These are phyloP conservation scores for Cyprichromis sp. DNA, from an alignment of 2,113 vertebrate genomes.

Conservation along the genomic window DNA sequence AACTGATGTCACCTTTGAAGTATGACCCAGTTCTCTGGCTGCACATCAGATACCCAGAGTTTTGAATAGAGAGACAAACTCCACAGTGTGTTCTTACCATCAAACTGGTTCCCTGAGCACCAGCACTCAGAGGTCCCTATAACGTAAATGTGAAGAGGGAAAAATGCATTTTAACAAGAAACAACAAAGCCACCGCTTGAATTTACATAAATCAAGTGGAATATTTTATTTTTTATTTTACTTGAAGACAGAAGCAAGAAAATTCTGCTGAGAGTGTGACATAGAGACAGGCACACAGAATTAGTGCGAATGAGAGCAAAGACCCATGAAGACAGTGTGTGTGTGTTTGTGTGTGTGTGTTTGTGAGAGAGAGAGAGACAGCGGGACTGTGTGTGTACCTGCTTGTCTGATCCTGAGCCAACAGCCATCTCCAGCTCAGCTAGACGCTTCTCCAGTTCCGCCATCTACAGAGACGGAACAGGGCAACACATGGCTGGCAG, in stretches of 20 bases:
- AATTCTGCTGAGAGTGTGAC: neutral
- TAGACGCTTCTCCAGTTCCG: conserved; percentile 87
- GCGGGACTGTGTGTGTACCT: conserved; percentile 65
- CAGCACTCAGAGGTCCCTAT: conserved; percentile 84
- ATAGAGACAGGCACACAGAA: neutral
- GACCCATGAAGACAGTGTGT: neutral
- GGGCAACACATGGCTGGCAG: neutral
- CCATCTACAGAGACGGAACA: conserved; percentile 67
- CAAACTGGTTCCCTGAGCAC: conserved; percentile 82
- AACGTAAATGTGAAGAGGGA: neutral
- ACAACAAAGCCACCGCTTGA: neutral
- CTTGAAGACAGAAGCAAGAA: neutral
- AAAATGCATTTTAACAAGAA: neutral
- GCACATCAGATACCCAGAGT: neutral
- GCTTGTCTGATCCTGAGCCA: conserved; percentile 82
- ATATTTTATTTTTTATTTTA: neutral
- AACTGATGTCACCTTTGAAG: conserved; percentile 29
- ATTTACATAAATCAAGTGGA: neutral
- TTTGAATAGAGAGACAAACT: neutral
- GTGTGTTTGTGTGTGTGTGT: neutral
- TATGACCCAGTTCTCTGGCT: conserved; percentile 33
- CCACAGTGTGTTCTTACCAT: conserved; percentile 71
- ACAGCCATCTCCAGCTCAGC: conserved; percentile 83
- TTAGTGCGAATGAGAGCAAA: neutral
- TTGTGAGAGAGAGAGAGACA: neutral